Percentiles rank a stretch among this genome's conserved stretches.
Conservation (phyloP, 2,113 vertebrate species). For the Heterotilapia buettikoferi region DNA sequence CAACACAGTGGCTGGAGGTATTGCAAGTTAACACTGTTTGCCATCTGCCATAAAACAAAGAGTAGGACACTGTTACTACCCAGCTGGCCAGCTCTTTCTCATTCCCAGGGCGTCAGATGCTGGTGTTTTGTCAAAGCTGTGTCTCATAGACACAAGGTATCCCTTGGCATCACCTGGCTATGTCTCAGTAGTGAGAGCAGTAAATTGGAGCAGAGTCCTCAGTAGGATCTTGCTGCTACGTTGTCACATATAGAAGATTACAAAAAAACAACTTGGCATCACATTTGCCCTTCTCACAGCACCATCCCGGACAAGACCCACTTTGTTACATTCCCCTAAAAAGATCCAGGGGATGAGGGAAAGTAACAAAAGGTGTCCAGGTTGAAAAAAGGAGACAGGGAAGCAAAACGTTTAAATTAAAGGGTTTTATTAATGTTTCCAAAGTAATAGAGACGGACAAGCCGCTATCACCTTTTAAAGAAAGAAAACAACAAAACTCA, state of each 20-base stretch:
- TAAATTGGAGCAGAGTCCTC: not conserved
- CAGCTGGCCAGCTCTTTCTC: not conserved
- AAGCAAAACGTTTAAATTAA: too few relatives aligned
- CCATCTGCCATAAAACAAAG: not conserved
- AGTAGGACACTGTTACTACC: not conserved
- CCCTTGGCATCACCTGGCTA: not conserved
- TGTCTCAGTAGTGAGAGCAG: not conserved
- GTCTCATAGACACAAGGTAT: not conserved
- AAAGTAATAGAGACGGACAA: too few relatives aligned
- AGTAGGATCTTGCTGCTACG: not conserved
- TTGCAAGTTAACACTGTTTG: not conserved
- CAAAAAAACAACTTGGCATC: not conserved
- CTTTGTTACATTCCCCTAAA: too few relatives aligned
- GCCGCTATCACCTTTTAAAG: too few relatives aligned
- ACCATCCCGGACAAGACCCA: too few relatives aligned
- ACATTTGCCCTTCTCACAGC: not conserved
- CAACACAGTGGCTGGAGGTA: not conserved
- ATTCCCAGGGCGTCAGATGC: not conserved
- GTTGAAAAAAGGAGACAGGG: too few relatives aligned
- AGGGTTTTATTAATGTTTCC: too few relatives aligned
- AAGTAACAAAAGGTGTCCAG: too few relatives aligned
- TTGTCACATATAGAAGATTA: not conserved
- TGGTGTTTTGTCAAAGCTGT: not conserved
- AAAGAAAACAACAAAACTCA: too few relatives aligned
- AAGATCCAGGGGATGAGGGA: too few relatives aligned